Base-by-base conservation (phyloP, 2,113 vertebrate genomes). In the Saccopteryx leptura region DNA sequence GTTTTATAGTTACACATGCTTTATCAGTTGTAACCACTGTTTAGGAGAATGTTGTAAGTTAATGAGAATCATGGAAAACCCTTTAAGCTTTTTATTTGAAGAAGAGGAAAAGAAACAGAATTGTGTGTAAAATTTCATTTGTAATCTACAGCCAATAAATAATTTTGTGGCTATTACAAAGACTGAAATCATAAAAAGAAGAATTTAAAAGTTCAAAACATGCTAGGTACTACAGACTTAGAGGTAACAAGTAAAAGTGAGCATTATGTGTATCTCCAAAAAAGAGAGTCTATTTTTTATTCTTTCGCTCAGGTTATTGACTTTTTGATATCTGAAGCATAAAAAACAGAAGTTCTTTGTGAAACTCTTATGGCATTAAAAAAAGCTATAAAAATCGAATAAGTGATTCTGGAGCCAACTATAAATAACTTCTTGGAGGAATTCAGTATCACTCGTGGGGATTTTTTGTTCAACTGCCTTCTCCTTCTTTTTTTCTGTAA, bases 351-450 rank as follows among this genome's bases (percentile, higher is more conserved):
- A 93, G 26, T 82, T 84, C 56, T 79, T 95, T 54, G 26, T 92
- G 69, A 91, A 80, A 93, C 26, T 92, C 39, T 89, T 11, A 83
- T 90, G 14, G 33, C 31, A 60, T 71, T 52, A 33, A n/a, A 78
- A 68, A 33, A 39, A 39, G 39, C 72, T 72, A 28, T 83, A 91
- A 96, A 97, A 96, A 72, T 90, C 7, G 31, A 74, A 83, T 69
- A 39, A 72, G 52, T 90, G 69, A 75, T 88, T 95, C 87, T 96
- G 52, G 52, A 84, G 23, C 52, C 15, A 93, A 69, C 60, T 92
- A n/a, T 78, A 97, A 94, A 92, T 90, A 92, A 88, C 15, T 93
- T 95, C 72, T 26, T 74, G 75, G n/a, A 81, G 76, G 92, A 96
- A 82, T 95, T 90, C 66, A 79, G 2, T 58, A 54, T 21, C 19